Evolutionary conservation across 2,888 invertebrate species (phyloP).

Genomic region (Tinea semifulvella): DNA sequence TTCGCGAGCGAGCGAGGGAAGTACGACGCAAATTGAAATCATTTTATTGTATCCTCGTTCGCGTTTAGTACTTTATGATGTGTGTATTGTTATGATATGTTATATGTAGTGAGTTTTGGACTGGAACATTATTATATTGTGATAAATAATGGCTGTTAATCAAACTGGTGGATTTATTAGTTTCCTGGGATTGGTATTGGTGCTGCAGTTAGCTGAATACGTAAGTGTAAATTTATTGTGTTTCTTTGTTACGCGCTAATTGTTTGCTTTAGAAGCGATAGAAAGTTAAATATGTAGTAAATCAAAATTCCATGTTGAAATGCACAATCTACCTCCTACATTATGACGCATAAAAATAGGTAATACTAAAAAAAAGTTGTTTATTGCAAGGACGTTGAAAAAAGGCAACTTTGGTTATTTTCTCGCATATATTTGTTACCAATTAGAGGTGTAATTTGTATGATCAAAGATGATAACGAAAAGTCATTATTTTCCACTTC

Average conservation of each 20-base stretch:
- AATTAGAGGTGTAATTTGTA: no score
- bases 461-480: no score
- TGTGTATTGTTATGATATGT: conserved; percentile 39
- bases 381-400: neutral
- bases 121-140: conserved; percentile 28
- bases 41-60: neutral
- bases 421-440: no score
- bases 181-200: conserved; percentile 40
- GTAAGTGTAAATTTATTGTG: conserved; percentile 33
- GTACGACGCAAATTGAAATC: conserved; percentile 8
- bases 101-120: conserved; percentile 26
- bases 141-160: conserved; percentile 36
- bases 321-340: neutral
- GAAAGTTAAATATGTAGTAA: conserved; percentile 13
- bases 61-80: conserved; percentile 4
- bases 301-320: neutral
- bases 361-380: neutral
- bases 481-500: no score
- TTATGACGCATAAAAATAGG: conserved; percentile 5
- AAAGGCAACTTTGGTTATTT: conserved; percentile 10
- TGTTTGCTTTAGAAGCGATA: conserved; percentile 19
- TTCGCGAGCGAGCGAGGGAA: neutral
- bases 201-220: conserved; percentile 39
- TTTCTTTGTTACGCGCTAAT: conserved; percentile 31
- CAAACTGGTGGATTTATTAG: conserved; percentile 28